These are phyloP conservation scores for Agrochola macilenta DNA, from an alignment of 2,888 invertebrate species.

Conservation along the genomic window DNA sequence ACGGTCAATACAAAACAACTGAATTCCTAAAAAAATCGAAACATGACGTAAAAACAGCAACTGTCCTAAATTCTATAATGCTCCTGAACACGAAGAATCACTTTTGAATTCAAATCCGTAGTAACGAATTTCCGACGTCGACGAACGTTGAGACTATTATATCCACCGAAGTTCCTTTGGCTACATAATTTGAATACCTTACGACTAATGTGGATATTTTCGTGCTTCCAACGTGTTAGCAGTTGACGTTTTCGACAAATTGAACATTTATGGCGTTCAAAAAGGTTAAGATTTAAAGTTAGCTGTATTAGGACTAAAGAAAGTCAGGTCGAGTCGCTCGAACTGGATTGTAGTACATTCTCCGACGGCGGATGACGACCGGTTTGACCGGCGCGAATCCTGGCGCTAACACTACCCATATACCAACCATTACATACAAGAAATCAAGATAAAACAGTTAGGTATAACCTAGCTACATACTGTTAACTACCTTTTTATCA, in stretches of 20 bases:
- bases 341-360: conserved; percentile 85
- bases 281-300: conserved; percentile 64
- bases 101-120: conserved; percentile 43
- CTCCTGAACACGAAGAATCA: conserved; percentile 39
- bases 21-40: background rate
- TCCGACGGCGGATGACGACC: conserved; percentile 77
- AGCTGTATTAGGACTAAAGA: conserved; percentile 79
- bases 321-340: conserved; percentile 81
- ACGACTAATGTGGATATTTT: conserved; percentile 61
- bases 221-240: conserved; percentile 51
- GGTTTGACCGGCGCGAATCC: conserved; percentile 89
- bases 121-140: conserved; percentile 47
- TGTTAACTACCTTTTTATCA: conserved; percentile 51
- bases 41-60: background rate
- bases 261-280: conserved; percentile 50
- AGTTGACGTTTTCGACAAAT: conserved; percentile 58
- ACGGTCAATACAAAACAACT: background rate
- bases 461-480: conserved; percentile 27
- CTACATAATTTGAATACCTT: conserved; percentile 58
- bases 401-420: conserved; percentile 78
- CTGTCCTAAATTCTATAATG: conserved; percentile 37
- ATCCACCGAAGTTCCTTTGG: conserved; percentile 47
- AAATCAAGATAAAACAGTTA: conserved; percentile 65
- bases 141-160: conserved; percentile 42
- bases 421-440: conserved; percentile 62